Conservation (phyloP, 2,888 invertebrate genomes). For the Gandaritis pyraliata region DNA sequence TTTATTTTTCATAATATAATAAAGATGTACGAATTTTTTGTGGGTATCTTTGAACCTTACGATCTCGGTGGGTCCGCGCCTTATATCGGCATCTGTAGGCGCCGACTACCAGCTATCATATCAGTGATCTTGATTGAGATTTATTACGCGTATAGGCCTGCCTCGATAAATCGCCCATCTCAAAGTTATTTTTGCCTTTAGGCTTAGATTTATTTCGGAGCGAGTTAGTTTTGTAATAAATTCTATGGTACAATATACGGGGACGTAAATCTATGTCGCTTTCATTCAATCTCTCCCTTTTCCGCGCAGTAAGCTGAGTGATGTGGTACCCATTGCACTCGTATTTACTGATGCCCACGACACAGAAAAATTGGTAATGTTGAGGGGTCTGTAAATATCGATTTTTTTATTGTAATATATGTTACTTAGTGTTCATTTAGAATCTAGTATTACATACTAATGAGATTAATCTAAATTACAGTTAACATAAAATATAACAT, state of each 20-base stretch:
- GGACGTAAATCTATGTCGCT: constrained; percentile 12
- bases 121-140: constrained; percentile 80
- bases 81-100: constrained; percentile 50
- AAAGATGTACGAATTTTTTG: too few species aligned
- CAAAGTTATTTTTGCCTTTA: constrained; percentile 28
- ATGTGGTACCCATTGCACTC: neutral
- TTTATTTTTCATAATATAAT: too few species aligned
- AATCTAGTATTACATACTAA: too few species aligned
- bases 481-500: too few species aligned
- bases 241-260: constrained; percentile 17
- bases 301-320: neutral
- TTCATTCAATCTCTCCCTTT: constrained; percentile 8
- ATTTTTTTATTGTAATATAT: too few species aligned
- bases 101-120: constrained; percentile 64
- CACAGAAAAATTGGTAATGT: too few species aligned
- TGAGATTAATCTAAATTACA: too few species aligned
- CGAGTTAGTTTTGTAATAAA: constrained; percentile 23
- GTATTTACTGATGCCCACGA: neutral
- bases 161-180: constrained; percentile 44
- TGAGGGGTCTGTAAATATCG: too few species aligned
- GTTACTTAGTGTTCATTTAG: too few species aligned
- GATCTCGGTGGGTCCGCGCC: constrained; percentile 20
- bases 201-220: constrained; percentile 20
- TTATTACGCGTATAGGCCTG: constrained; percentile 72
- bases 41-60: neutral